A percentile compares a stretch with the other conserved stretches of the same genome.
phyloP scores from a whole-genome alignment of 2,113 vertebrate genomes.

The Bos indicus region DNA sequence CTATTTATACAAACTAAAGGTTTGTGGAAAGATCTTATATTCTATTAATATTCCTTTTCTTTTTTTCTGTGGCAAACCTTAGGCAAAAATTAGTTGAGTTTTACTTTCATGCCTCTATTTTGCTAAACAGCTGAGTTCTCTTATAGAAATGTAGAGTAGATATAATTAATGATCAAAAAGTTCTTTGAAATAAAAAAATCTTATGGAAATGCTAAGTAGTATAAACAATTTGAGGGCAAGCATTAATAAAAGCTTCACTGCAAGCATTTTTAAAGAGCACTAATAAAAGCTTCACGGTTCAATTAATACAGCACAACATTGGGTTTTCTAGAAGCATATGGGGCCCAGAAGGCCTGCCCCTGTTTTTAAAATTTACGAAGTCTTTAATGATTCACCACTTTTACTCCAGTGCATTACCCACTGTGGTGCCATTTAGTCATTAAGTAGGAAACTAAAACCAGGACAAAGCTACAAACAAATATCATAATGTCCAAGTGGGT shows the following conservation, averaged over 20 bases:
- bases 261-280: conserved; percentile 66
- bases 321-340: conserved; percentile 61
- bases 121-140: conserved; percentile 46
- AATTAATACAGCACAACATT: conserved; percentile 64
- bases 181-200: conserved; percentile 68
- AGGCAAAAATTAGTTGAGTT: conserved; percentile 7
- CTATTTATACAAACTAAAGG: not conserved
- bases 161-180: conserved; percentile 64
- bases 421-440: conserved; percentile 56
- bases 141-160: conserved; percentile 43
- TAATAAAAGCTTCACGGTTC: conserved; percentile 69
- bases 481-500: conserved; percentile 46
- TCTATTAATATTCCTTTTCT: not conserved
- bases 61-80: conserved; percentile 18
- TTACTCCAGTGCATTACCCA: conserved; percentile 41
- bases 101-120: conserved; percentile 33
- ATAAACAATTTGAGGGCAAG: conserved; percentile 67
- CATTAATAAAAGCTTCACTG: conserved; percentile 68
- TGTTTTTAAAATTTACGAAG: conserved; percentile 73
- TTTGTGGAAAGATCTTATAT: not conserved
- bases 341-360: conserved; percentile 66
- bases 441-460: conserved; percentile 65
- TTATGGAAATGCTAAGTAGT: conserved; percentile 64
- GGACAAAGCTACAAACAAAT: conserved; percentile 62
- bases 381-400: conserved; percentile 71